A percentile compares a stretch with the other conserved stretches of the same genome.
phyloP scores from a whole-genome alignment of 2,797 vertebrate species.

The Crenuchus spilurus region DNA sequence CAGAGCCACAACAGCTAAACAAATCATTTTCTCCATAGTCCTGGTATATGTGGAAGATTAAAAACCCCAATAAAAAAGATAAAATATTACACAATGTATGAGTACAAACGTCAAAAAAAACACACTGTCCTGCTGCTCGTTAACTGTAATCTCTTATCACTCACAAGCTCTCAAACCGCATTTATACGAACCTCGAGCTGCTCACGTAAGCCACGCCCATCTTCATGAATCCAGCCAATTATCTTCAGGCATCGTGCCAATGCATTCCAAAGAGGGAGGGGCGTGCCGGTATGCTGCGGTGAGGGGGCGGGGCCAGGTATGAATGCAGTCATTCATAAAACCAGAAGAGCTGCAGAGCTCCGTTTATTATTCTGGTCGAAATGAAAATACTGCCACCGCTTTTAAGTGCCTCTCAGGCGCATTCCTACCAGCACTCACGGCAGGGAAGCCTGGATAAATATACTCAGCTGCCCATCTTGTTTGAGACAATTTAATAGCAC shows the following conservation, averaged over 20 bases:
- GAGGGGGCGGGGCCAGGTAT: slow-evolving; percentile 71
- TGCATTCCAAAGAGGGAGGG: slow-evolving; percentile 51
- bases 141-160: slow-evolving; percentile 41
- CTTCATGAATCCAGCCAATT: slow-evolving; percentile 68
- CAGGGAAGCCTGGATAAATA: slow-evolving; percentile 72
- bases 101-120: background rate
- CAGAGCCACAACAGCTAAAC: slow-evolving; percentile 11
- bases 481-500: background rate
- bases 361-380: slow-evolving; percentile 73
- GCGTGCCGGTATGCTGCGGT: slow-evolving; percentile 30
- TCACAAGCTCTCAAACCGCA: slow-evolving; percentile 29
- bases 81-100: background rate
- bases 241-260: slow-evolving; percentile 58
- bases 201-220: slow-evolving; percentile 65
- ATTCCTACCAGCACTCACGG: slow-evolving; percentile 64
- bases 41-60: background rate
- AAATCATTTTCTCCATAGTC: slow-evolving; percentile 20
- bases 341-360: slow-evolving; percentile 64
- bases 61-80: background rate
- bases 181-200: slow-evolving; percentile 67
- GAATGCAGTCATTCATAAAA: slow-evolving; percentile 88
- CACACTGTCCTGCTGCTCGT: slow-evolving; percentile 38
- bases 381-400: slow-evolving; percentile 74
- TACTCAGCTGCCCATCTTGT: slow-evolving; percentile 64
- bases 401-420: slow-evolving; percentile 73